A percentile compares a stretch with the other conserved stretches of the same genome.
Conservation (phyloP, 2,888 invertebrate genomes). For the Metopia argyrocephala region DNA sequence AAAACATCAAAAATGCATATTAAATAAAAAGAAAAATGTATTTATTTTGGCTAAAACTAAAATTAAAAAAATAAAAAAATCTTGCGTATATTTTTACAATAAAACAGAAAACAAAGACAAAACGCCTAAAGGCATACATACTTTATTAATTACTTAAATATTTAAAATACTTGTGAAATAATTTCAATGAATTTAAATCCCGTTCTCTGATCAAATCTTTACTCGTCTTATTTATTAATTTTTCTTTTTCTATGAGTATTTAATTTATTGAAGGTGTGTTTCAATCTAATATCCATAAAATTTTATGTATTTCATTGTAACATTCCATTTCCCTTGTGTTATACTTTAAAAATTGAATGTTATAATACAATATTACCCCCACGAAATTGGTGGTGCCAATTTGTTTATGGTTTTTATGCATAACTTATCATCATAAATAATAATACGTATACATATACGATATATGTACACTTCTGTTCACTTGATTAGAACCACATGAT, state of each 20-base stretch:
- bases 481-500: no score
- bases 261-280: conserved; percentile 17
- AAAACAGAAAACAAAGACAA: background rate
- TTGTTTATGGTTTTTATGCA: conserved; percentile 42
- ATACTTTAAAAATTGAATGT: conserved; percentile 37
- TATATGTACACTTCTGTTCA: background rate
- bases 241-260: background rate
- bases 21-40: conserved; percentile 24
- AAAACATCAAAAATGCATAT: conserved; percentile 56
- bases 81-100: background rate
- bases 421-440: no score
- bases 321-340: background rate
- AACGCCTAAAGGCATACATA: background rate
- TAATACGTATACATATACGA: no score
- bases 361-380: conserved; percentile 6
- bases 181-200: no score
- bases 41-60: no score
- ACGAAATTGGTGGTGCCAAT: conserved; percentile 13
- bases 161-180: no score
- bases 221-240: background rate
- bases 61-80: no score
- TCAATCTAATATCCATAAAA: background rate
- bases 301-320: background rate
- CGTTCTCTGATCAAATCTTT: background rate
- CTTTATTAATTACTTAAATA: background rate